These are phyloP conservation scores for Solenopsis fugax DNA, from an alignment of 1,140 invertebrate species.

Conservation along the genomic window DNA sequence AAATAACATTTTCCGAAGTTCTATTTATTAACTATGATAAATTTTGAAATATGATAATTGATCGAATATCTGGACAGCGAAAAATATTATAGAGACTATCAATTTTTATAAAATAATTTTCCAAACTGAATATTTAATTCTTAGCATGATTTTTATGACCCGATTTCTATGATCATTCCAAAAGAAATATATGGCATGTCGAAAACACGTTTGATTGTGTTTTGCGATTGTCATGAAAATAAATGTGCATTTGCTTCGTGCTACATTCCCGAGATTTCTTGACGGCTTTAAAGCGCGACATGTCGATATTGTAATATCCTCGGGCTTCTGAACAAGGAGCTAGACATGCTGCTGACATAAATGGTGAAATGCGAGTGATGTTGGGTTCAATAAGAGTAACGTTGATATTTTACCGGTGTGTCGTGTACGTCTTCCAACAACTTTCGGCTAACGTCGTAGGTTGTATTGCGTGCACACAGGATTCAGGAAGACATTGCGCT, in stretches of 20 bases:
- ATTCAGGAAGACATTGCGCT: no score
- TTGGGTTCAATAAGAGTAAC: constrained; percentile 24
- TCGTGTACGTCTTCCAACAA: not conserved
- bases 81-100: not conserved
- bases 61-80: not conserved
- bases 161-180: not conserved
- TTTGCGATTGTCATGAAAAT: constrained; percentile 30
- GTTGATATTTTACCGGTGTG: not conserved
- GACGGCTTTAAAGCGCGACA: constrained; percentile 45
- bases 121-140: not conserved
- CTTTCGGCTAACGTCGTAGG: not conserved
- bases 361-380: constrained; percentile 14
- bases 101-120: not conserved
- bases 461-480: not conserved
- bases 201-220: not conserved
- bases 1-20: not conserved
- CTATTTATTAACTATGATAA: not conserved
- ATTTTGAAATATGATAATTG: not conserved
- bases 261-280: constrained; percentile 20
- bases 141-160: not conserved
- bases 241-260: not conserved
- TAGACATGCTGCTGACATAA: constrained; percentile 14
- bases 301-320: constrained; percentile 41
- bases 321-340: not conserved
- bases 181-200: not conserved